Evolutionary conservation across 2,113 vertebrate species (phyloP), one percentile per base, ranked within the genome.

Genomic region (Psephotus haematonotus): DNA sequence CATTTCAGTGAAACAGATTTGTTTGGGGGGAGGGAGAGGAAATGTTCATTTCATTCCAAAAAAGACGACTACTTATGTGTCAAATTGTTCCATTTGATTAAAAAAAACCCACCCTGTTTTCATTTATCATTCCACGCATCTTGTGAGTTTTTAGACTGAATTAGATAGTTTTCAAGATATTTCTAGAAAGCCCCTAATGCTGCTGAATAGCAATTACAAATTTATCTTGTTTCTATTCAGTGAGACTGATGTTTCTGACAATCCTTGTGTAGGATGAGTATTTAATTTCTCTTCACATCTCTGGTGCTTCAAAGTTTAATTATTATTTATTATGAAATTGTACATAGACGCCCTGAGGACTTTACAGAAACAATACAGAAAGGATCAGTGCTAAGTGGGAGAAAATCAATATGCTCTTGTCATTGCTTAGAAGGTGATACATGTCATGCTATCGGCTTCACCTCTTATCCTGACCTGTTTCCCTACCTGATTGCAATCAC

Each of bases 1-100:
- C 88, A 92, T 96, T 96, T 93, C 86, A 91, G 88, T 89, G 93
- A 92, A 97, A 96, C 95, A 96, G 92, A 97, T 97, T 97, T 97
- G 93, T 97, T 95, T 97, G 77, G 93, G 89, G 93, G 86, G 78
- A 92, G 78, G 86, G 67, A 93, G 74, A 91, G 93, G 91, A 96
- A 96, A 96, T 91, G 74, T 92, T 96, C 86, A 92, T 94, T 97
- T 95, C 86, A 82, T 95, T 96, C 95, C 92, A 94, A 91, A 96
- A 95, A 93, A 87, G 81, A 96, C 72, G 88, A 88, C 86, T 88
- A 91, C n/a, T 93, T 88, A 76, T 96, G 95, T 93, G 53, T 92
- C 95, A 96, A 97, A 93, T 82, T 53, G n/a, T 94, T 91, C 86
- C 50, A 63, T 80, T 70, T 70, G 17, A 86, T 95, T 0, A 49